A percentile compares a stretch with the other conserved stretches of the same genome.
Conservation (phyloP, 2,113 vertebrate species). For the Ovis canadensis region DNA sequence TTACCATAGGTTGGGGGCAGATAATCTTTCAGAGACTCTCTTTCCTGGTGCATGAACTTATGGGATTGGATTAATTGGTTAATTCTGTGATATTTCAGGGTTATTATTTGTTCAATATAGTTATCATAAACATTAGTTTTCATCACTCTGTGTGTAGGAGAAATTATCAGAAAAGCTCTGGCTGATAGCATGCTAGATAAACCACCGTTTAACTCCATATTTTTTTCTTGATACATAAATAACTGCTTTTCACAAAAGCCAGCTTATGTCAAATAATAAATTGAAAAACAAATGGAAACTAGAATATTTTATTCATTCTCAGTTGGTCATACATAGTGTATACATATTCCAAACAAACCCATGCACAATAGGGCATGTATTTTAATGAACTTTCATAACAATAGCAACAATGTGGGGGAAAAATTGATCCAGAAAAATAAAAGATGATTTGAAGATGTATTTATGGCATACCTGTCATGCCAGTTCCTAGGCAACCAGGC, state of each 20-base stretch:
- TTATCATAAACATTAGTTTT: constrained; percentile 37
- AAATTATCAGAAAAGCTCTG: constrained; percentile 22
- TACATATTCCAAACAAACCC: constrained; percentile 11
- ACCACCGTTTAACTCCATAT: constrained; percentile 7
- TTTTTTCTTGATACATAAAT: constrained; percentile 46
- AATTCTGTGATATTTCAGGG: not conserved
- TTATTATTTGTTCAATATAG: constrained; percentile 33
- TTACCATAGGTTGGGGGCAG: not conserved
- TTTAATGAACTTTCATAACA: constrained; percentile 35
- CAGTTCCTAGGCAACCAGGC: constrained; percentile 56
- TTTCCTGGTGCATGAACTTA: not conserved
- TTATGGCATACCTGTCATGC: constrained; percentile 26
- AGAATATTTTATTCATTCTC: constrained; percentile 46
- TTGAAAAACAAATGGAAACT: constrained; percentile 42
- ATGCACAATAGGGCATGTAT: not conserved
- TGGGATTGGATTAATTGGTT: not conserved
- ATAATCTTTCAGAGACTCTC: not conserved
- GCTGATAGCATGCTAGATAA: constrained; percentile 13
- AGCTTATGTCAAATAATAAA: constrained; percentile 33
- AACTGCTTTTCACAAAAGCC: constrained; percentile 20
- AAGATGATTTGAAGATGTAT: constrained; percentile 24
- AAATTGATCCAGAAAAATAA: not conserved
- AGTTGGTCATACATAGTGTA: constrained; percentile 21
- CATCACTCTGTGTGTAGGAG: not conserved
- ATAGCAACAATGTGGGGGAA: not conserved